These are phyloP conservation scores for Ictalurus furcatus DNA, from an alignment of 2,113 vertebrate species.

Conservation along the genomic window DNA sequence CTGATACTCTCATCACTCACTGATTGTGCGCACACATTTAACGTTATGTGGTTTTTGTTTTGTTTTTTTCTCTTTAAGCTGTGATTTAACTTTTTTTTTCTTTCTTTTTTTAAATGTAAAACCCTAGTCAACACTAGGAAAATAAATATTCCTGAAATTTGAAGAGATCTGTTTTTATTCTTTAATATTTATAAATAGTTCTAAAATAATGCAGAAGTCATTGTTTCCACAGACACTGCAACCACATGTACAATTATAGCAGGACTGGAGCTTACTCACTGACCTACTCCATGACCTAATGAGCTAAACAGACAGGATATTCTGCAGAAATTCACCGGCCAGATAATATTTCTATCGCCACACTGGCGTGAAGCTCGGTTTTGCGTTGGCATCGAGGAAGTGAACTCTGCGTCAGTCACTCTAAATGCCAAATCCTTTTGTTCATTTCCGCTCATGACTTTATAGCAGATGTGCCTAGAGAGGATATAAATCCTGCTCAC, in stretches of 20 bases:
- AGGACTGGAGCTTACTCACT: constrained; percentile 10
- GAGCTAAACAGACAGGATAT: constrained; percentile 12
- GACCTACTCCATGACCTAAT: background rate
- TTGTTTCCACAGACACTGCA: background rate
- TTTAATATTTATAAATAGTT: background rate
- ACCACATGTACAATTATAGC: background rate
- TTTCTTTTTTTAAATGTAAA: constrained; percentile 20
- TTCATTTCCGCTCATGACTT: constrained; percentile 32
- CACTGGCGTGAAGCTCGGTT: background rate
- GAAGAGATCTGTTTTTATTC: constrained; percentile 7
- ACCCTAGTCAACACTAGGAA: constrained; percentile 7
- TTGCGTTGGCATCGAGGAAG: background rate
- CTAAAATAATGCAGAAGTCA: background rate
- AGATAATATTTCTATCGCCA: constrained; percentile 9
- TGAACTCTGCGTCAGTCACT: constrained; percentile 18
- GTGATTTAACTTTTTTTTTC: constrained; percentile 1
- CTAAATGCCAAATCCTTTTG: constrained; percentile 42
- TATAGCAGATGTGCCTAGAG: constrained; percentile 21
- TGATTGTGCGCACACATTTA: background rate
- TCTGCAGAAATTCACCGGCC: background rate
- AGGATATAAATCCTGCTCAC: constrained; percentile 44
- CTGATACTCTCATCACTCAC: background rate
- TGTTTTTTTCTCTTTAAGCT: constrained; percentile 22
- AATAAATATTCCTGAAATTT: constrained; percentile 54
- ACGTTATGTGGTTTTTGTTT: constrained; percentile 8